phyloP scores from a whole-genome alignment of 2,888 invertebrate species.

The Anagyrus pseudococci region DNA sequence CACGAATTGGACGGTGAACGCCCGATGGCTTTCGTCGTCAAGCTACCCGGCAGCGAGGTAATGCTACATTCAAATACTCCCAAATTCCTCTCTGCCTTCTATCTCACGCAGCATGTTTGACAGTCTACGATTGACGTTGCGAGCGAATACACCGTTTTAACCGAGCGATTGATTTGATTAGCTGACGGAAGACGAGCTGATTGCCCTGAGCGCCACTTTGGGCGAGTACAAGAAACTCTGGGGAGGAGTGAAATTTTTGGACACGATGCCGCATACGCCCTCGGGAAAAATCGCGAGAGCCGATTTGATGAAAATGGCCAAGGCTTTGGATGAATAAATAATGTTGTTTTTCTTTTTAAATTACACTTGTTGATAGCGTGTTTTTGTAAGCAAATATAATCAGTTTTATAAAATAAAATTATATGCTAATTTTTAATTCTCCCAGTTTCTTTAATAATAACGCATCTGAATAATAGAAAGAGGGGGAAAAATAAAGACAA shows the following conservation, averaged over 20 bases:
- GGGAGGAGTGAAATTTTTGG: constrained; percentile 51
- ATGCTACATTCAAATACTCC: background rate
- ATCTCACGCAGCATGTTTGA: too few species aligned
- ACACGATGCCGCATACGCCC: constrained; percentile 46
- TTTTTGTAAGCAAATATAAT: too few species aligned
- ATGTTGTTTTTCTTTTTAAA: too few species aligned
- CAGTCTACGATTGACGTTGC: too few species aligned
- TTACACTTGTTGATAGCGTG: too few species aligned
- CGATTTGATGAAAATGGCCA: constrained; percentile 44
- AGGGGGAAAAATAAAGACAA: too few species aligned
- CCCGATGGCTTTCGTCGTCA: constrained; percentile 52
- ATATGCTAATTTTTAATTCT: too few species aligned
- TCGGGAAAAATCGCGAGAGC: constrained; percentile 48
- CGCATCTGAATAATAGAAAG: too few species aligned
- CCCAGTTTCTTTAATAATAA: too few species aligned
- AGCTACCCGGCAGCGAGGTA: constrained; percentile 24
- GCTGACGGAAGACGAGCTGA: constrained; percentile 51
- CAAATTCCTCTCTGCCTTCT: too few species aligned
- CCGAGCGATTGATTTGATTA: too few species aligned
- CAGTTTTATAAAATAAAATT: too few species aligned
- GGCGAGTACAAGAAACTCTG: constrained; percentile 47
- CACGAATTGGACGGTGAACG: constrained; percentile 49
- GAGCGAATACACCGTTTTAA: background rate
- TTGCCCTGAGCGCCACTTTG: constrained; percentile 45
- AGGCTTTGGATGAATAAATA: constrained; percentile 5